phyloP scores from a whole-genome alignment of 2,113 vertebrate genomes.

The Stegostoma tigrinum region DNA sequence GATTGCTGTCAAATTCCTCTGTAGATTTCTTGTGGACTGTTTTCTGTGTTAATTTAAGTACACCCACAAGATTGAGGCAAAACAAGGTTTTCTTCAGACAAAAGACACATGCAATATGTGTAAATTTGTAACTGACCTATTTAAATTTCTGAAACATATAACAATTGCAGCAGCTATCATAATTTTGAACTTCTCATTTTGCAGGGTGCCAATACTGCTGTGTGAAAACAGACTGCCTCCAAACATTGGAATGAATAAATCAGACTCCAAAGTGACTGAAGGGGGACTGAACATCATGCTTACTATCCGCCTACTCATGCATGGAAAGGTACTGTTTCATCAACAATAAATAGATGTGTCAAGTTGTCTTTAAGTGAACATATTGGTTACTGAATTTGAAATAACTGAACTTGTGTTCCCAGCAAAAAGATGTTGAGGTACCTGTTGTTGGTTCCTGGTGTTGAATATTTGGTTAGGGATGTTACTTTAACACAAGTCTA shows the following conservation, averaged over 20 bases:
- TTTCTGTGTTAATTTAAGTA: background rate
- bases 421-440: background rate
- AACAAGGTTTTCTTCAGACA: background rate
- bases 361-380: background rate
- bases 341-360: background rate
- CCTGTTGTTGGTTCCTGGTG: background rate
- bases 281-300: conserved; percentile 60
- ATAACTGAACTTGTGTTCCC: background rate
- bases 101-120: background rate
- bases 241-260: conserved; percentile 57
- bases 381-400: background rate
- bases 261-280: conserved; percentile 67
- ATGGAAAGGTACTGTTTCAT: conserved; percentile 72
- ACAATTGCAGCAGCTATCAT: background rate
- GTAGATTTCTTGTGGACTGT: background rate
- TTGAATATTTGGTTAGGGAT: background rate
- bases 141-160: background rate
- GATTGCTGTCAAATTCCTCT: background rate
- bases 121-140: background rate
- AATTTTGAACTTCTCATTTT: conserved; percentile 41
- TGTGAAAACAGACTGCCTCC: conserved; percentile 49
- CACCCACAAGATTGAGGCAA: background rate
- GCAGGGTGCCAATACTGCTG: conserved; percentile 54
- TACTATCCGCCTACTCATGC: conserved; percentile 60
- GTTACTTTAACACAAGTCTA: background rate